Conservation (phyloP, 2,113 vertebrate genomes). For the Cyanoderma ruficeps region DNA sequence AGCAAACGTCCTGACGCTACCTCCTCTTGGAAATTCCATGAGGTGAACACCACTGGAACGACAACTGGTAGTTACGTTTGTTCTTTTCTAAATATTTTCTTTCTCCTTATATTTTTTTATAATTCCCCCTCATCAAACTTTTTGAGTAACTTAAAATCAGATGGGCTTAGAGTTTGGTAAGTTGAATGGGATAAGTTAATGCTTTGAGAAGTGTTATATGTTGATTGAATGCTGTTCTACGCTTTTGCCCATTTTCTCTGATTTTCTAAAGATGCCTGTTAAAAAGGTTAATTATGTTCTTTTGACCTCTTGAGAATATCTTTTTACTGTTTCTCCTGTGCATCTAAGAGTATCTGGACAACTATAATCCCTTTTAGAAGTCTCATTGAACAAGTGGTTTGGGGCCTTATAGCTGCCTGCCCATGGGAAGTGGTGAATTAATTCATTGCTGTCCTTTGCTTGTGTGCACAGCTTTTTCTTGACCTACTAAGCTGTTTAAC, state of each 20-base stretch:
- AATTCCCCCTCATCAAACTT: no score
- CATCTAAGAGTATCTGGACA: background rate
- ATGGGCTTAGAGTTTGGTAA: background rate
- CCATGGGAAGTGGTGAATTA: accelerated
- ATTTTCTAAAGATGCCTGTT: background rate
- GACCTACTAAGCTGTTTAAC: background rate
- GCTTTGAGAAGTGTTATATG: background rate
- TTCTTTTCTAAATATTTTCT: background rate
- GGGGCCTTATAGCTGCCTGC: background rate
- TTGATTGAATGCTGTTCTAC: background rate
- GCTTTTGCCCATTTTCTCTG: accelerated
- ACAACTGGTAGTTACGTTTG: no score
- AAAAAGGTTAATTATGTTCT: background rate
- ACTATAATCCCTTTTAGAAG: background rate
- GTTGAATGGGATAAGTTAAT: background rate
- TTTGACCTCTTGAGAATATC: background rate
- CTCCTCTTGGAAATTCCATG: background rate
- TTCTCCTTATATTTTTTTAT: background rate
- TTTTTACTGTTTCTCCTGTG: background rate
- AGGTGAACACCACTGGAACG: background rate
- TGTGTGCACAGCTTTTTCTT: background rate
- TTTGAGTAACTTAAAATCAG: background rate
- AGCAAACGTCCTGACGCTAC: background rate
- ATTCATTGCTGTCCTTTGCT: background rate
- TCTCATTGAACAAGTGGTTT: background rate